Base-by-base conservation (phyloP, 2,888 invertebrate species). In the Ormyrus labotus region DNA sequence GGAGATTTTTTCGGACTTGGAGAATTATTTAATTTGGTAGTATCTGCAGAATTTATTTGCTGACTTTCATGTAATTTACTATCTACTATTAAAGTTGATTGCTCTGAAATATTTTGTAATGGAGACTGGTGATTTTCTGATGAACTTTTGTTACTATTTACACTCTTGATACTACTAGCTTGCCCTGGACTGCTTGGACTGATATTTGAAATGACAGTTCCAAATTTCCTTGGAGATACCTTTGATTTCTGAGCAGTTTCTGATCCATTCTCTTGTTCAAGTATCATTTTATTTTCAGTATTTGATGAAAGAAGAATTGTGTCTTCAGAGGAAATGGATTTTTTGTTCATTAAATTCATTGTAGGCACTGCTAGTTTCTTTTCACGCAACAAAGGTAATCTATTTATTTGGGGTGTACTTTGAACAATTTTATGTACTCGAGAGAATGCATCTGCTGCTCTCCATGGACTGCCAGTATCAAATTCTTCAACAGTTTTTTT, bases 381-480 rank as follows among this genome's bases (percentile, higher is more conserved):
- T 47, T 69, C 72, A 8, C 73, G 60, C 1, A 53, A 51, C 7
- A n/a, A 64, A 7, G 71, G 64, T 63, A 13, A 34, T 67, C 63
- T 74, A 2, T 79, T 85, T 3, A 81, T 80, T 58, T 86, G 85
- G 0, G 88, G 88, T 19, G 88, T 88, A 74, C 88, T 88, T 76
- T 88, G 88, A 34, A 86, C 85, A 2, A 86, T 51, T n/a, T 84
- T 84, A 60, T 83, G 84, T 0, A 88, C 82, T 11, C 85, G 83
- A 8, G 86, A 87, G 73, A 88, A 89, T 11, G 85, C 78, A 13
- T 69, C 72, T 5, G 84, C 50, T 0, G 87, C 84, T 19, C 87
- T 83, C 88, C 88, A 88, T 6, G 88, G 88, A 80, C 88, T 88
- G 5, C 83, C 84, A 2, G 82, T 68, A 77, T 88, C 86, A 48